These are phyloP conservation scores for Spodoptera picta DNA, from an alignment of 2,888 invertebrate species.

Conservation along the genomic window DNA sequence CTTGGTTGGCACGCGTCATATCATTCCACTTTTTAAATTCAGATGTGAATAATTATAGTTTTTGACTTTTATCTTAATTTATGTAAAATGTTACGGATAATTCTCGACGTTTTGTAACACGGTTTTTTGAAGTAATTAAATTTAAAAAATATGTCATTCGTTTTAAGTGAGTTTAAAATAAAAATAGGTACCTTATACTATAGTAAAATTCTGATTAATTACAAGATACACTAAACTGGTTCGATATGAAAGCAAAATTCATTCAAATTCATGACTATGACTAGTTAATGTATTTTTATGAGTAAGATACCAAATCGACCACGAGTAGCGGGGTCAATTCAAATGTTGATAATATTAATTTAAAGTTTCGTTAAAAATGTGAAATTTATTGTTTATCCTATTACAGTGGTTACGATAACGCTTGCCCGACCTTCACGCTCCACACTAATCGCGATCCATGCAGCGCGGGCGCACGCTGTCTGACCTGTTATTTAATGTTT, in stretches of 20 bases:
- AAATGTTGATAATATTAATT: constrained; percentile 17
- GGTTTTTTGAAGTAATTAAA: neutral
- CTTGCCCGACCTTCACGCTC: constrained; percentile 76
- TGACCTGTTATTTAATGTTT: constrained; percentile 69
- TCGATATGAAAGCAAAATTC: too few relatives aligned
- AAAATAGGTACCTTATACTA: too few relatives aligned
- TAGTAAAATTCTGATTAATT: too few relatives aligned
- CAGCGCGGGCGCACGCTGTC: constrained; percentile 61
- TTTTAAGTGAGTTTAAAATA: too few relatives aligned
- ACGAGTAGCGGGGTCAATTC: neutral
- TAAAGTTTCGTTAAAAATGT: constrained; percentile 37
- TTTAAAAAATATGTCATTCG: too few relatives aligned
- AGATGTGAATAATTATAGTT: constrained; percentile 10
- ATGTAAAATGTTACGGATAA: neutral
- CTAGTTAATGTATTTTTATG: too few relatives aligned
- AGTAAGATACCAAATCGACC: neutral
- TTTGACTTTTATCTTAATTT: constrained; percentile 1
- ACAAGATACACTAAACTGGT: too few relatives aligned
- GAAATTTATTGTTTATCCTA: constrained; percentile 67
- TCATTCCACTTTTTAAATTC: constrained; percentile 22
- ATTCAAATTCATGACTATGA: too few relatives aligned
- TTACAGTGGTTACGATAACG: constrained; percentile 70
- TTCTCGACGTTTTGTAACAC: neutral
- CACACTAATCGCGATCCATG: constrained; percentile 73
- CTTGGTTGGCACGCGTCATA: constrained; percentile 46